These are phyloP conservation scores for Amphipoea oculea DNA, from an alignment of 2,888 invertebrate genomes.

Conservation along the genomic window DNA sequence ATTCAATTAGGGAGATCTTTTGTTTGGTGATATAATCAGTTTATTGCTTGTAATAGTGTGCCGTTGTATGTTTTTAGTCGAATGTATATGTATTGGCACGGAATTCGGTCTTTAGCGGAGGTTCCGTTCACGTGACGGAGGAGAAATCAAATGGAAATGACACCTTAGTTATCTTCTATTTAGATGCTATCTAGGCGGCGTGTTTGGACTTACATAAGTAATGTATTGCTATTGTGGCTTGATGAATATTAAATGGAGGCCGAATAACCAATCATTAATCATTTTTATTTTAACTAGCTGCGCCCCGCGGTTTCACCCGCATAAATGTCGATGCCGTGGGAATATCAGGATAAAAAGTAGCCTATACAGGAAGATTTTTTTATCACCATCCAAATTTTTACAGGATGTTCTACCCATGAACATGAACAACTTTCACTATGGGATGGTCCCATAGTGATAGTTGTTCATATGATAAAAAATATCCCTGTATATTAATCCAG, in stretches of 20 bases:
- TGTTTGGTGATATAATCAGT: constrained; percentile 36
- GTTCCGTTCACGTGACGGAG: constrained; percentile 36
- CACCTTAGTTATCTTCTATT: constrained; percentile 15
- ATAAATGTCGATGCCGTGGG: too few species aligned
- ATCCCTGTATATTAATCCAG: too few species aligned
- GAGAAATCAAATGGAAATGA: constrained; percentile 54
- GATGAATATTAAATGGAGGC: constrained; percentile 18
- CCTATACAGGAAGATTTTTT: too few species aligned
- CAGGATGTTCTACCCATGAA: too few species aligned
- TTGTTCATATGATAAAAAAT: too few species aligned
- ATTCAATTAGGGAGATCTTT: constrained; percentile 61
- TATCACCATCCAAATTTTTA: too few species aligned
- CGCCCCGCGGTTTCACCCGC: too few species aligned
- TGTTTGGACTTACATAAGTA: constrained; percentile 19
- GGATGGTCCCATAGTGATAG: too few species aligned
- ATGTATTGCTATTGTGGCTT: constrained; percentile 1
- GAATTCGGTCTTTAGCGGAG: constrained; percentile 38
- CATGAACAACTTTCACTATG: too few species aligned
- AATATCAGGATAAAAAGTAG: too few species aligned
- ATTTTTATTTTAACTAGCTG: not conserved
- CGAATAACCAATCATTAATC: not conserved
- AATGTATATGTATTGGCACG: constrained; percentile 35
- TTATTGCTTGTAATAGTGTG: constrained; percentile 43
- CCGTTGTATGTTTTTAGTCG: constrained; percentile 14
- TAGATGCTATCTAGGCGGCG: constrained; percentile 12